Base-by-base conservation (phyloP, 2,888 invertebrate genomes). In the Rhagonycha fulva region DNA sequence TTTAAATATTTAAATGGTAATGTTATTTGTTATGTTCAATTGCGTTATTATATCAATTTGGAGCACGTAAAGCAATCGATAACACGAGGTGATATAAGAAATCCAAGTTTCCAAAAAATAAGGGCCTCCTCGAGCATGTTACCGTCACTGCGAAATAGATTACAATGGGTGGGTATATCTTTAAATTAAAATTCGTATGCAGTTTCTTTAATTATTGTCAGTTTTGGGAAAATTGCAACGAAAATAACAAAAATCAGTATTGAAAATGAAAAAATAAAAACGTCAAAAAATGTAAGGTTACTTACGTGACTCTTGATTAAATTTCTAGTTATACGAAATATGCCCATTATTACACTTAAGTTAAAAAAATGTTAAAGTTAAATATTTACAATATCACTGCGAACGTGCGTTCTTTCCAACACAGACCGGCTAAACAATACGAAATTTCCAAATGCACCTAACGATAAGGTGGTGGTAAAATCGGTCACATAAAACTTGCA, bases 271-370 rank as follows among this genome's bases (percentile, higher is more conserved):
- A 62, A 62, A 62, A n/a, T 63, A 2, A 23, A 62, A 14, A 10
- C 19, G 23, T 62, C 26, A 23, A 66, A 14, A 60, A 28, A 62
- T 47, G n/a, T 47, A 47, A n/a, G 47, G 47, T 62, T 24, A 82
- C 84, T 82, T 79, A 92, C 92, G 91, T 92, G 92, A 86, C 90
- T 88, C 87, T 93, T 93, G 82, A 89, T 87, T 84, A 93, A 87
- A 89, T 89, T 91, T 81, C 89, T 88, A 82, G 92, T 90, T 87
- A 93, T 90, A 88, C 92, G 92, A 88, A 91, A 92, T 85, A 93
- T 88, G 87, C 92, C 91, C 93, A 93, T 93, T 88, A 87, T 87
- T 87, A 87, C 70, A 77, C 78, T 12, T 63, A 63, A 12, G 23
- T 68, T 72, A 74, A 72, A 28, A 62, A 60, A 72, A 75, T 72